A percentile compares a stretch with the other conserved stretches of the same genome.
Evolutionary conservation across 2,797 vertebrate species (phyloP).

Genomic region (Muraenolepis orangiensis): DNA sequence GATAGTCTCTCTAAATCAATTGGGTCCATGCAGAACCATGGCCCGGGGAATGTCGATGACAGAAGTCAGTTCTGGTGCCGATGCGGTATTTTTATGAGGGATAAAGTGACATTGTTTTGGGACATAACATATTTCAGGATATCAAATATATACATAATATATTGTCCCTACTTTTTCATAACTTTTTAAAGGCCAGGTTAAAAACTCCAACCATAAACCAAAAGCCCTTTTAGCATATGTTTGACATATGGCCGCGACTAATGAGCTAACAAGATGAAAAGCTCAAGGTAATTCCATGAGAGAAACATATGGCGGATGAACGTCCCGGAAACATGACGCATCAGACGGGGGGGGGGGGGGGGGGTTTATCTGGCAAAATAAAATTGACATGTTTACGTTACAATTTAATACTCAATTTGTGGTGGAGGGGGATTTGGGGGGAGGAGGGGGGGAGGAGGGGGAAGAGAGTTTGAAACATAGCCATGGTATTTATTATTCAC

Average conservation of each 20-base stretch:
- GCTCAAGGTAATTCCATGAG: not conserved
- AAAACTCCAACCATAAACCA: not conserved
- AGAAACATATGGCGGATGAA: not conserved
- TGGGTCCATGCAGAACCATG: not conserved
- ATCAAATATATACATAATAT: too few relatives aligned
- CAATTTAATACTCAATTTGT: not conserved
- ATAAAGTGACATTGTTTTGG: too few relatives aligned
- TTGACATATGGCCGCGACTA: not conserved
- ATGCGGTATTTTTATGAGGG: too few relatives aligned
- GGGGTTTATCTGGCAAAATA: not conserved
- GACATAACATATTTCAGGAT: too few relatives aligned
- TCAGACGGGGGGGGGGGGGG: too few relatives aligned
- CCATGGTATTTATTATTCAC: slow-evolving; percentile 33
- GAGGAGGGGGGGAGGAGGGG: too few relatives aligned
- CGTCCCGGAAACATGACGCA: not conserved
- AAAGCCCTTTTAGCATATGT: not conserved
- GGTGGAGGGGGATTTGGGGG: too few relatives aligned
- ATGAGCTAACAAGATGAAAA: too few relatives aligned
- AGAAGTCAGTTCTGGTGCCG: not conserved
- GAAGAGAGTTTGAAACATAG: not conserved
- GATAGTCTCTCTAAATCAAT: not conserved
- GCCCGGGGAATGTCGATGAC: not conserved
- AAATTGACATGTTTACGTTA: not conserved
- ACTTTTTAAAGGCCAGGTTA: not conserved
- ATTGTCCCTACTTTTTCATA: too few relatives aligned